Evolutionary conservation across 92 coral and sea anemone genomes (phyloP), one percentile per base, ranked within the genome.

Genomic region (Umimayanthus kanabou): DNA sequence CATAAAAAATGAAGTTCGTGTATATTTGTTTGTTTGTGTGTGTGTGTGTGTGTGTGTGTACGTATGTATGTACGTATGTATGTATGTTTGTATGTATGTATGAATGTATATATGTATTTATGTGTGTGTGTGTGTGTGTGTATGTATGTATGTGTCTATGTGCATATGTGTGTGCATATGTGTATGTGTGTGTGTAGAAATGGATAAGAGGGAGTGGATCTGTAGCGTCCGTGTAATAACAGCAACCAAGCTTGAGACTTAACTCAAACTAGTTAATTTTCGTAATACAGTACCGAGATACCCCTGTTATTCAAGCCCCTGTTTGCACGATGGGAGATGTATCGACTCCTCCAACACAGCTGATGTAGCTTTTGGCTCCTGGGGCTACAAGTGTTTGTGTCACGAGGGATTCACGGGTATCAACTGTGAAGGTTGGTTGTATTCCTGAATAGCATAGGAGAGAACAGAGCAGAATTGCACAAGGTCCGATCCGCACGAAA

Each of bases 261-360:
- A 40, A 37, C 55, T 39, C 30, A 10, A 69, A 8, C 39, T 87
- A 39, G n/a, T 69, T 58, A 6, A 80, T 26, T 3, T 14, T 79
- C 22, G 37, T 33, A 33, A 33, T 33, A 33, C 29, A 94, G 98
- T 84, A 16, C 88, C 92, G 29, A 83, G 89, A 61, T 90, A 90
- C 47, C 94, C 99, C 7, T 96, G 99, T 47, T 94, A 93, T 53
- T 96, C 99, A 39, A 67, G 79, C 42, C 99, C 99, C 65, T 96
- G 99, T 73, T 81, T 89, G 58, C 91, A 96, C 79, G 98, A 98
- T 22, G 99, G 96, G 18, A 92, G 95, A 25, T 96, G 99, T 55
- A 88, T 96, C 50, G 99, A 96, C 65, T 84, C 96, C 18, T 93
- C 94, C 8, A 96, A 93, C 83, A 93, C 96, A 14, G 92, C 96